Evolutionary conservation across 2,113 vertebrate genomes (phyloP), one percentile per base, ranked within the genome.

Genomic region (Cebus imitator): DNA sequence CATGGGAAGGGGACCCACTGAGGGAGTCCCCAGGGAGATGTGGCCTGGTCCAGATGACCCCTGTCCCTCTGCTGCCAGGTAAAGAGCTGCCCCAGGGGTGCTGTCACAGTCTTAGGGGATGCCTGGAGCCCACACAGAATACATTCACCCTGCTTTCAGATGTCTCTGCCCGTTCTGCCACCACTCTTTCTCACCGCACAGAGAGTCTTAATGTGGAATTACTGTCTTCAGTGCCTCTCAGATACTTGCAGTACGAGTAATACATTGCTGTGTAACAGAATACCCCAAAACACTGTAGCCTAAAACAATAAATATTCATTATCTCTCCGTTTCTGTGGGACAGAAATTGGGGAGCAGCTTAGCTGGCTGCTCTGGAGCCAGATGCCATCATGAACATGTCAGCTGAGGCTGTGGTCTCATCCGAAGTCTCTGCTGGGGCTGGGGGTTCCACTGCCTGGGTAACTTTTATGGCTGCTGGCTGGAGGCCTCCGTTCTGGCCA

Each of bases 61-160:
- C 50, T 12, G 0, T 61, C 35, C 57, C 25, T 57, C 40, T 2
- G 2, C 43, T 20, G 75, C 32, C 23, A 2, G 37, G 25, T 48
- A 27, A 43, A 57, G 80, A 64, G 64, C 55, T 10, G 21, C 11
- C 9, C 23, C 6, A 20, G 35, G 16, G 30, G 23, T 40, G 8
- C 1, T 20, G 40, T 27, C 8, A 4, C 4, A 23, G 23, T 21
- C 21, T 75, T 4, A 25, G 6, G 90, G 82, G 30, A 16, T 6
- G 14, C 5, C 0, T 2, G 0, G 70, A 64, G 55, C 23, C 64
- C 89, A 1, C 0, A 5, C 83, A 12, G 27, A 23, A n/a, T 18
- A 58, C 25, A 8, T 5, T 9, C 18, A 20, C 27, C 35, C 55
- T 40, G 35, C 66, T 52, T 23, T 40, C 11, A 13, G 50, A 23